Conservation (phyloP, 2,888 invertebrate species). For the Plagiodera versicolora region DNA sequence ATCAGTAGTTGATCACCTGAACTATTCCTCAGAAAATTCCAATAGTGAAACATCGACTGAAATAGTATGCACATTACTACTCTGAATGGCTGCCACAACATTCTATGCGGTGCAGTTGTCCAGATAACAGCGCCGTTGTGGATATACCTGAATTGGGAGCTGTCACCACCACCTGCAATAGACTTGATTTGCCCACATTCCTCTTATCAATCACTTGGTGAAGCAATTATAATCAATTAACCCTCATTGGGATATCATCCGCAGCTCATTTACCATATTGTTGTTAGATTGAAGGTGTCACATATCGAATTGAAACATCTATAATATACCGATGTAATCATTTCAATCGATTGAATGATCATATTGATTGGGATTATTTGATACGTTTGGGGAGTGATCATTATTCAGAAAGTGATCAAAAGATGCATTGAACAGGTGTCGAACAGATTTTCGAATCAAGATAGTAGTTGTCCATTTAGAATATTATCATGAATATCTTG, state of each 20-base stretch:
- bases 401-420: too few species aligned
- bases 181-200: slow-evolving; percentile 29
- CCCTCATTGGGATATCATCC: neutral
- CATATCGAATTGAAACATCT: neutral
- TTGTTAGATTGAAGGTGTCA: neutral
- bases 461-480: too few species aligned
- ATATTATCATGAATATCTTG: too few species aligned
- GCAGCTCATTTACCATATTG: neutral
- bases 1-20: neutral
- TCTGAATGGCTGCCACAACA: neutral
- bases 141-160: slow-evolving; percentile 44
- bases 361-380: too few species aligned
- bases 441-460: too few species aligned
- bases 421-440: too few species aligned
- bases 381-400: too few species aligned
- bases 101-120: slow-evolving; percentile 14
- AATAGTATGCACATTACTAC: neutral
- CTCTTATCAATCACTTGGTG: slow-evolving; percentile 31
- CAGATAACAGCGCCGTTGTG: slow-evolving; percentile 47
- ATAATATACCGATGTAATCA: too few species aligned
- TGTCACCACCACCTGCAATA: slow-evolving; percentile 27
- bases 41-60: neutral
- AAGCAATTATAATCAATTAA: neutral
- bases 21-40: neutral
- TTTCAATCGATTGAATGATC: too few species aligned